Conservation (phyloP, 2,888 invertebrate genomes). For the Andrena chrysosceles region DNA sequence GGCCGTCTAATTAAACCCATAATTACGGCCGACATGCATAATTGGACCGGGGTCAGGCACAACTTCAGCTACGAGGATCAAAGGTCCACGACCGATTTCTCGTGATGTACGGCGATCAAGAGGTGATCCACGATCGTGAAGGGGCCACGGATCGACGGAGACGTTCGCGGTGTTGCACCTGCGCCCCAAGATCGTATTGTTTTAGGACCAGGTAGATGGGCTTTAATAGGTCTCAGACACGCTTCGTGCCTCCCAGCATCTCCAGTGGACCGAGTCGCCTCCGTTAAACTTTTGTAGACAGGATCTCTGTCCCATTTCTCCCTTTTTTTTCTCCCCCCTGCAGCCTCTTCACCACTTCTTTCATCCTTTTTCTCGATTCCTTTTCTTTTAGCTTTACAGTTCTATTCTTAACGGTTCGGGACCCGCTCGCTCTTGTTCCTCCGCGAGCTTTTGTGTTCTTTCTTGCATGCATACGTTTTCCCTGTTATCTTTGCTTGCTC, state of each 20-base stretch:
- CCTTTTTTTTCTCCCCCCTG: not conserved
- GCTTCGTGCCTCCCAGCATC: slow-evolving; percentile 68
- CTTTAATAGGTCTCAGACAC: slow-evolving; percentile 73
- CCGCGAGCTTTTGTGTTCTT: not conserved
- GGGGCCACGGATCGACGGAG: slow-evolving; percentile 7
- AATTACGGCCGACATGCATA: slow-evolving; percentile 62
- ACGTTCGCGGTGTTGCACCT: slow-evolving; percentile 61
- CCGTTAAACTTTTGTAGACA: slow-evolving; percentile 32
- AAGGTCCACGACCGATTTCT: slow-evolving; percentile 63
- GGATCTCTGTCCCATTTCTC: slow-evolving; percentile 34
- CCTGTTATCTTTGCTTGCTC: slow-evolving; percentile 14
- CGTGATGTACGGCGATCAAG: slow-evolving; percentile 48
- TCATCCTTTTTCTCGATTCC: not conserved
- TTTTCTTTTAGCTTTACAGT: slow-evolving; percentile 1
- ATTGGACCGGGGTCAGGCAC: slow-evolving; percentile 54
- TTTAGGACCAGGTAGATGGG: slow-evolving; percentile 69
- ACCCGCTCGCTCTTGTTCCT: not conserved
- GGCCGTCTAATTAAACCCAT: slow-evolving; percentile 62
- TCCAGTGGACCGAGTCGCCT: slow-evolving; percentile 72
- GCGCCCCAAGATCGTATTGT: slow-evolving; percentile 65
- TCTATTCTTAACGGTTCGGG: slow-evolving; percentile 23
- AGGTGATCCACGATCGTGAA: slow-evolving; percentile 24
- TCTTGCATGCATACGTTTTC: not conserved
- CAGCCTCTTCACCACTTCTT: not conserved
- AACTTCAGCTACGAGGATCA: slow-evolving; percentile 55